phyloP scores from a whole-genome alignment of 2,113 vertebrate species.

The Mobula hypostoma region DNA sequence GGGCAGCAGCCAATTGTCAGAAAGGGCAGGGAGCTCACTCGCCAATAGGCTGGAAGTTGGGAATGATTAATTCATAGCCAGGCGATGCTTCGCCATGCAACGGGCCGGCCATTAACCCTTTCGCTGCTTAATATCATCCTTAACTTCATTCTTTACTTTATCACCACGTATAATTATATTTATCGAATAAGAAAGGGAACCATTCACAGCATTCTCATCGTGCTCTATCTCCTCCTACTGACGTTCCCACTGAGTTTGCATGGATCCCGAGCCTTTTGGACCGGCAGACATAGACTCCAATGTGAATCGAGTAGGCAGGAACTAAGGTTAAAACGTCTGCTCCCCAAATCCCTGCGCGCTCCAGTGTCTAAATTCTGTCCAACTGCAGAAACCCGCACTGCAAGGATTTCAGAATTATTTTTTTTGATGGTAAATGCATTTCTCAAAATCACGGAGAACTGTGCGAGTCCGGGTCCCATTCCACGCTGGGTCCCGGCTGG shows the following conservation, averaged over 20 bases:
- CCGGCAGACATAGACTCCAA: not conserved
- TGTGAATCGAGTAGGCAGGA: not conserved
- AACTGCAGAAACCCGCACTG: not conserved
- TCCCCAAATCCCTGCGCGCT: not conserved
- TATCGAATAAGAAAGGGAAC: not conserved
- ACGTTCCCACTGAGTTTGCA: not conserved
- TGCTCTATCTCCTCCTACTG: slow-evolving; percentile 14
- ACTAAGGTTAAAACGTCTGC: not conserved
- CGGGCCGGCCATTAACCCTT: slow-evolving; percentile 39
- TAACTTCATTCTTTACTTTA: slow-evolving; percentile 40
- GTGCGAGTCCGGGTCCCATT: not conserved
- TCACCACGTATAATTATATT: slow-evolving; percentile 48
- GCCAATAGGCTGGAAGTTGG: slow-evolving; percentile 49
- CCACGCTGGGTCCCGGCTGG: not conserved
- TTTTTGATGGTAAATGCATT: not conserved
- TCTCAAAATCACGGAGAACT: not conserved
- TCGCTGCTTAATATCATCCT: slow-evolving; percentile 10
- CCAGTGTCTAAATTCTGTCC: not conserved
- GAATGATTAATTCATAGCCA: slow-evolving; percentile 44
- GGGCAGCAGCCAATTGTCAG: slow-evolving; percentile 42
- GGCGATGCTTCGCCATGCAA: slow-evolving; percentile 36
- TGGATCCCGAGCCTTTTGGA: not conserved
- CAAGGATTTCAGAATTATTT: not conserved
- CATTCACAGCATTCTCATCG: slow-evolving; percentile 43
- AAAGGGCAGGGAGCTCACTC: slow-evolving; percentile 39